Evolutionary conservation across 2,797 vertebrate species (phyloP).

Genomic region (Emydoidea blandingii): DNA sequence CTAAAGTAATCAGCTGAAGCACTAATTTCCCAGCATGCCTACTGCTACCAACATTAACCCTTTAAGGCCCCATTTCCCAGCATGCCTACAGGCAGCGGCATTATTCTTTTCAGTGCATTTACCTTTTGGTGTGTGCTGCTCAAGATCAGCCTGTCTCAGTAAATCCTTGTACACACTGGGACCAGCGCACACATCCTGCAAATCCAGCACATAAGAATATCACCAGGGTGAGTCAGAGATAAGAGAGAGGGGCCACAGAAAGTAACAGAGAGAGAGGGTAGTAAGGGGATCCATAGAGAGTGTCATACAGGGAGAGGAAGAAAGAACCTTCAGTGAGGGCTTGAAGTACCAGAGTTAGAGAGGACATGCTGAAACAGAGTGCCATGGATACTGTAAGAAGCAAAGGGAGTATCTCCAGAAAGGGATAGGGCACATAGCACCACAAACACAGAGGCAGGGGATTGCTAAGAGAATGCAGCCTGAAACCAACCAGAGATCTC

Average conservation of each 20-base stretch:
- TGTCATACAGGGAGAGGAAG: background rate
- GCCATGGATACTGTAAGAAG: background rate
- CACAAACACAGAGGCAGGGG: background rate
- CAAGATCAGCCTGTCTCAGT: slow-evolving; percentile 70
- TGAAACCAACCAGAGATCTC: background rate
- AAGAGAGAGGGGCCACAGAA: background rate
- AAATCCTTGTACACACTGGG: slow-evolving; percentile 75
- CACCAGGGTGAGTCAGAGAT: background rate
- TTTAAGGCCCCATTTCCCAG: background rate
- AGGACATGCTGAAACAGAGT: background rate
- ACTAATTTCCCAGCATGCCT: background rate
- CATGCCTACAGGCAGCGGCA: background rate
- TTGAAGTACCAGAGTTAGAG: background rate
- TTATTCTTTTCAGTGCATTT: background rate
- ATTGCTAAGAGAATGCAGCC: background rate
- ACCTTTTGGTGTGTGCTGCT: slow-evolving; percentile 83
- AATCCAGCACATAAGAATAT: slow-evolving; percentile 49
- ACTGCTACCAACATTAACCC: background rate
- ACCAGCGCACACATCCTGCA: slow-evolving; percentile 77
- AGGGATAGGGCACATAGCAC: background rate
- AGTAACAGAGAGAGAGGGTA: background rate
- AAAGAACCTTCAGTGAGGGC: background rate
- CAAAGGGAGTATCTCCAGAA: background rate
- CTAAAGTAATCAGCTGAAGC: background rate
- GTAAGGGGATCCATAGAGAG: background rate